Evolutionary conservation across 2,888 invertebrate species (phyloP).

Genomic region (Cephus rjabovi): DNA sequence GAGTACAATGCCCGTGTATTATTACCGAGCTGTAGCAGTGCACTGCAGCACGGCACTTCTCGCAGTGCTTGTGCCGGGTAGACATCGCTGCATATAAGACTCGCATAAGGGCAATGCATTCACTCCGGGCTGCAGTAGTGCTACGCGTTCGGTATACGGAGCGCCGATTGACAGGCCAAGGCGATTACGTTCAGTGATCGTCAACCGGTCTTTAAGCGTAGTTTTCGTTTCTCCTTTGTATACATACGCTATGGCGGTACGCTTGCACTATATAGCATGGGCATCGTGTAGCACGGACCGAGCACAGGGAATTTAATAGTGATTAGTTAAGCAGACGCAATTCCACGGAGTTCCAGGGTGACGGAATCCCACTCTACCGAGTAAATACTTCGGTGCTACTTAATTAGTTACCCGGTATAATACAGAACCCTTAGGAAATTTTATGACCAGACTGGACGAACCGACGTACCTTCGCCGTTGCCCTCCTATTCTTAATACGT

Average conservation of each 20-base stretch:
- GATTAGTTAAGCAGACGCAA: constrained; percentile 4
- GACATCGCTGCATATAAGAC: not conserved
- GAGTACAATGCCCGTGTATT: constrained; percentile 7
- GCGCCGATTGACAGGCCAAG: constrained; percentile 52
- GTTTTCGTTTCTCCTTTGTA: not conserved
- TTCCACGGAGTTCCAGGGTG: not conserved
- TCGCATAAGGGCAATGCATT: constrained; percentile 40
- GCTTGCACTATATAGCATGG: not conserved
- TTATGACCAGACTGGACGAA: not conserved
- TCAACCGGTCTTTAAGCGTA: constrained; percentile 18
- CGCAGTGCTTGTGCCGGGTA: too few species aligned
- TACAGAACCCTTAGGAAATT: not conserved
- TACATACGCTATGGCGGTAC: too few species aligned
- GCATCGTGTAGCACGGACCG: not conserved
- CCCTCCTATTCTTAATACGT: not conserved
- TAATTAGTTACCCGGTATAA: not conserved
- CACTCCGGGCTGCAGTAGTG: constrained; percentile 5
- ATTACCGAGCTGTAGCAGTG: not conserved
- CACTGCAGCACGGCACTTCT: not conserved
- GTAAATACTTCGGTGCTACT: not conserved
- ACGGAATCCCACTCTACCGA: not conserved
- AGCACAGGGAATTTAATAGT: constrained; percentile 7
- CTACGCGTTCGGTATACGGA: constrained; percentile 13
- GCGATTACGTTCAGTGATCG: constrained; percentile 50
- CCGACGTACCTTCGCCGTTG: not conserved